phyloP scores from a whole-genome alignment of 2,113 vertebrate genomes.

The Callipepla squamata region DNA sequence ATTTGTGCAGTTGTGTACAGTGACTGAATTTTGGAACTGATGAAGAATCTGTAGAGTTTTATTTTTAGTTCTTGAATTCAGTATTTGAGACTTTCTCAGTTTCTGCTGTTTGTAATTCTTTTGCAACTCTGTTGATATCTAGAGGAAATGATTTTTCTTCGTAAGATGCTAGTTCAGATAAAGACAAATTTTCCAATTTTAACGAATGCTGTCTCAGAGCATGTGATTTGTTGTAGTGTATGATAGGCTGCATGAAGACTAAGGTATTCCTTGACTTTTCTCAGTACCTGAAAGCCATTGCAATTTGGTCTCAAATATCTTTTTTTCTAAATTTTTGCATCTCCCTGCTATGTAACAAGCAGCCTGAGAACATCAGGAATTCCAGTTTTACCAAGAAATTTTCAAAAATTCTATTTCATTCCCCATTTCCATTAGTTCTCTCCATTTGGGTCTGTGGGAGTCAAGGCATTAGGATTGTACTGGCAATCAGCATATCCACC shows the following conservation, averaged over 20 bases:
- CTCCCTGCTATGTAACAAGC: background rate
- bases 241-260: background rate
- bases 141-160: background rate
- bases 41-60: background rate
- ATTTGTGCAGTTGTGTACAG: background rate
- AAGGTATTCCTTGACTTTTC: background rate
- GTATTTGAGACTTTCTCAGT: background rate
- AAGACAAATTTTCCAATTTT: background rate
- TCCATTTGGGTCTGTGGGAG: no score
- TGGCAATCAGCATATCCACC: background rate
- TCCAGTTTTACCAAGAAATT: background rate
- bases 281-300: background rate
- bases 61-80: background rate
- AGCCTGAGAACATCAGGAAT: background rate
- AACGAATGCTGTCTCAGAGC: background rate
- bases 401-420: background rate
- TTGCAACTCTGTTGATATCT: background rate
- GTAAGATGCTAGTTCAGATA: background rate
- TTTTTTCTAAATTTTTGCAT: background rate
- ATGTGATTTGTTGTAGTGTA: background rate
- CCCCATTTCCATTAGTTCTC: background rate
- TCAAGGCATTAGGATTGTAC: background rate
- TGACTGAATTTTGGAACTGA: background rate
- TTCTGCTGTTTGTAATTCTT: background rate
- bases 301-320: background rate